phyloP scores from a whole-genome alignment of 2,888 invertebrate genomes.

The Sarcophaga rosellei region DNA sequence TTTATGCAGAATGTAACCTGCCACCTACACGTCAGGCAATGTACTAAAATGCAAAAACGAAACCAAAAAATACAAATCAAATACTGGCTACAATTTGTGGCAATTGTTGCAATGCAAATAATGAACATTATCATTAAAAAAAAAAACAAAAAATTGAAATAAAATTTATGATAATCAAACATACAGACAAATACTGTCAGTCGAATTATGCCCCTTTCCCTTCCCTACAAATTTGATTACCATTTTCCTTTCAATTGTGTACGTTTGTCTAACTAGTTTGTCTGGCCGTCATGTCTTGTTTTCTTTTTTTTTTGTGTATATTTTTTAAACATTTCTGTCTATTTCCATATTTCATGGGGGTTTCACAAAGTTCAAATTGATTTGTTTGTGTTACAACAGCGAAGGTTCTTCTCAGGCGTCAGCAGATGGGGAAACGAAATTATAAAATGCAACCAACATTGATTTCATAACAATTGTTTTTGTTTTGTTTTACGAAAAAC shows the following conservation, averaged over 20 bases:
- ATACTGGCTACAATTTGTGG: slow-evolving; percentile 52
- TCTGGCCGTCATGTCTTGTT: slow-evolving; percentile 22
- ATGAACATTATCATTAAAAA: not conserved
- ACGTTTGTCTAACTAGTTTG: slow-evolving; percentile 19
- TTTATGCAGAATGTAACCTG: slow-evolving; percentile 44
- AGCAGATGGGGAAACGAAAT: no score
- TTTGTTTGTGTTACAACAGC: slow-evolving; percentile 39
- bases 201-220: slow-evolving; percentile 30
- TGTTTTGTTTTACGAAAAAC: no score
- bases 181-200: slow-evolving; percentile 42
- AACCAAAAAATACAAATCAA: slow-evolving; percentile 6
- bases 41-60: slow-evolving; percentile 10
- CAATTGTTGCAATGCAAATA: slow-evolving; percentile 50
- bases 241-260: slow-evolving; percentile 19
- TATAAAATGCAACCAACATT: no score
- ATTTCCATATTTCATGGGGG: slow-evolving; percentile 35
- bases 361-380: slow-evolving; percentile 42
- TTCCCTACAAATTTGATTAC: not conserved
- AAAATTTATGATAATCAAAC: slow-evolving; percentile 51
- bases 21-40: slow-evolving; percentile 14
- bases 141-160: slow-evolving; percentile 42
- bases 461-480: no score
- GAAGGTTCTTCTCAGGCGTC: not conserved
- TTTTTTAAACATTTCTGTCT: slow-evolving; percentile 20
- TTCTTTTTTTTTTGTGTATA: slow-evolving; percentile 22